Percentiles rank a stretch among this genome's conserved stretches.
These are phyloP conservation scores for Xyrichtys novacula DNA, from an alignment of 2,797 vertebrate species.

Conservation along the genomic window DNA sequence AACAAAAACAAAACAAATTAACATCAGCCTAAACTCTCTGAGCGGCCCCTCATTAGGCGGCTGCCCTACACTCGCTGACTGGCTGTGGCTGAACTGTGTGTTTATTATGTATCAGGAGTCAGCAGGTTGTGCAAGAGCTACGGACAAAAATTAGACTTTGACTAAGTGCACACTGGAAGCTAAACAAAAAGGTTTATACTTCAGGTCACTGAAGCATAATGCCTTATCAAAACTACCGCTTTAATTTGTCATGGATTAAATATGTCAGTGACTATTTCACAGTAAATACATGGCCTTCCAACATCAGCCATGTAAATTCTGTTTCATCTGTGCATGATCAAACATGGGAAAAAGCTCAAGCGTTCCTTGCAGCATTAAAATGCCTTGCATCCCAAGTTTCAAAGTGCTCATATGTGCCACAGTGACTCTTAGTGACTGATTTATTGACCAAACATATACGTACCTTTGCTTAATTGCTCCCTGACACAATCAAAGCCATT, in stretches of 20 bases:
- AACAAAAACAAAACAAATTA: slow-evolving; percentile 77
- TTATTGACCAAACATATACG: slow-evolving; percentile 63
- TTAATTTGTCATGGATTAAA: slow-evolving; percentile 13
- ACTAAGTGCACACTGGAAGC: slow-evolving; percentile 1
- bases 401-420: slow-evolving; percentile 45
- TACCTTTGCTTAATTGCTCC: slow-evolving; percentile 66
- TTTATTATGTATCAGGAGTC: slow-evolving; percentile 49
- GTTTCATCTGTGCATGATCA: slow-evolving; percentile 33
- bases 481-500: slow-evolving; percentile 74
- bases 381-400: slow-evolving; percentile 27
- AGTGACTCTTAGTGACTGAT: slow-evolving; percentile 46
- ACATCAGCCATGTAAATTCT: slow-evolving; percentile 1
- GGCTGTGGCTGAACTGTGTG: slow-evolving; percentile 31
- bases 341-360: slow-evolving; percentile 43
- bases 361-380: slow-evolving; percentile 46
- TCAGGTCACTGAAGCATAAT: neutral
- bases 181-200: slow-evolving; percentile 7
- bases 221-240: slow-evolving; percentile 22
- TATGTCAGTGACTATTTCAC: slow-evolving; percentile 3
- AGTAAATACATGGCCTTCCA: slow-evolving; percentile 5
- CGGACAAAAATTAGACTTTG: slow-evolving; percentile 18
- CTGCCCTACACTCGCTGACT: slow-evolving; percentile 35
- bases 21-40: slow-evolving; percentile 49
- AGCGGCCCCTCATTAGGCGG: slow-evolving; percentile 64
- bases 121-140: slow-evolving; percentile 41